Evolutionary conservation across 2,888 invertebrate species (phyloP), one percentile per base, ranked within the genome.

Genomic region (Keiferia lycopersicella): DNA sequence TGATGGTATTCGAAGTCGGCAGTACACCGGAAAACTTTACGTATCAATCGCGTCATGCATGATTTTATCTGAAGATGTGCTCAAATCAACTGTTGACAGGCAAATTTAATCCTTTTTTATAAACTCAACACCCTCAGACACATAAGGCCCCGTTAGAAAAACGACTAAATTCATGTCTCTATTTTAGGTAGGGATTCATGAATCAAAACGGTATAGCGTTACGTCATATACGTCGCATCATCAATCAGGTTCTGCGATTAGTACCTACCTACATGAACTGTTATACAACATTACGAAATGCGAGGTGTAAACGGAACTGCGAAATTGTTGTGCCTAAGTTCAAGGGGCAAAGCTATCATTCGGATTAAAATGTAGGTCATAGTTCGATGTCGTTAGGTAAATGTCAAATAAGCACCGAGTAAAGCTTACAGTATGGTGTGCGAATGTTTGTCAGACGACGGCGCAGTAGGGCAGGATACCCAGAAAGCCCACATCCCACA

Each of bases 381-480:
- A 71, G 71, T 77, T 79, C 76, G 79, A 78, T 74, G 74, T 70
- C 72, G 70, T 71, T 80, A n/a, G n/a, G n/a, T n/a, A 82, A 86
- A 84, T 84, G 83, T 81, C 82, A 83, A 74, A 74, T 71, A 72
- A 8, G 34, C 34, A 34, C 3, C 10, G 34, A 34, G 34, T 69
- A 72, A 68, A 73, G 75, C 68, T 71, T n/a, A n/a, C n/a, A n/a
- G n/a, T n/a, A n/a, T n/a, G n/a, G n/a, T 78, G 74, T 72, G 75
- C 74, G 78, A 81, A 77, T 78, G 82, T 77, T 73, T 63, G 65
- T 34, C 34, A 34, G 34, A 34, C 34, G 3, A 10, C 6, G 34
- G 34, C 65, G 51, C 65, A 22, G 51, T 11, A 53, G 12, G 50
- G 18, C 50, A 16, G 16, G 50, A 34, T 8, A 10, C 34, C 34